Conservation (phyloP, 37 sponge, comb jelly and placozoan species). For the Mnemiopsis leidyi region DNA sequence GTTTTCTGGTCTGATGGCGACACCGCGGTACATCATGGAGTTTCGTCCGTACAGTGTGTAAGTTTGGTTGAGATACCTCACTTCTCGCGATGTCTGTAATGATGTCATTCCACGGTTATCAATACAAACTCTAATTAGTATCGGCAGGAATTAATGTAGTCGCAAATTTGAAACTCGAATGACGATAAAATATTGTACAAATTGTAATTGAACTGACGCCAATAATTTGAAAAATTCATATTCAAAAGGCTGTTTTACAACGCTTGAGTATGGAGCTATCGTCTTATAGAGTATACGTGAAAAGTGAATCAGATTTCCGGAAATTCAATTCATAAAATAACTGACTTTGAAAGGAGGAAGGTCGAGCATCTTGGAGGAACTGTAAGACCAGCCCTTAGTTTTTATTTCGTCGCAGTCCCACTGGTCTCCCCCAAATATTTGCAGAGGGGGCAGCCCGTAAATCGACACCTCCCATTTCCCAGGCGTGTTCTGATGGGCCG, state of each 20-base stretch:
- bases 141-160: too few species aligned
- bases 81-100: not conserved
- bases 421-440: slow-evolving; percentile 56
- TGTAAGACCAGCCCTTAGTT: not conserved
- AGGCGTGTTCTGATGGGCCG: not conserved
- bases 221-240: too few species aligned
- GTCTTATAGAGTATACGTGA: too few species aligned
- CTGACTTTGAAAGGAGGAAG: not conserved
- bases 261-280: too few species aligned
- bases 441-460: not conserved
- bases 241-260: too few species aligned
- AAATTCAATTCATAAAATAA: not conserved
- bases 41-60: slow-evolving; percentile 58
- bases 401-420: slow-evolving; percentile 30
- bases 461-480: slow-evolving; percentile 39
- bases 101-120: too few species aligned
- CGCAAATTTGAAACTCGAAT: too few species aligned
- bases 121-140: too few species aligned
- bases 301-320: too few species aligned
- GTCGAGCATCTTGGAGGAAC: not conserved
- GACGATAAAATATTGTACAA: too few species aligned
- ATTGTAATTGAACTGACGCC: too few species aligned
- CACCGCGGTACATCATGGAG: slow-evolving; percentile 39
- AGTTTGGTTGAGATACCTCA: not conserved
- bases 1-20: not conserved